These are phyloP conservation scores for Conger conger DNA, from an alignment of 2,113 vertebrate genomes.

Conservation along the genomic window DNA sequence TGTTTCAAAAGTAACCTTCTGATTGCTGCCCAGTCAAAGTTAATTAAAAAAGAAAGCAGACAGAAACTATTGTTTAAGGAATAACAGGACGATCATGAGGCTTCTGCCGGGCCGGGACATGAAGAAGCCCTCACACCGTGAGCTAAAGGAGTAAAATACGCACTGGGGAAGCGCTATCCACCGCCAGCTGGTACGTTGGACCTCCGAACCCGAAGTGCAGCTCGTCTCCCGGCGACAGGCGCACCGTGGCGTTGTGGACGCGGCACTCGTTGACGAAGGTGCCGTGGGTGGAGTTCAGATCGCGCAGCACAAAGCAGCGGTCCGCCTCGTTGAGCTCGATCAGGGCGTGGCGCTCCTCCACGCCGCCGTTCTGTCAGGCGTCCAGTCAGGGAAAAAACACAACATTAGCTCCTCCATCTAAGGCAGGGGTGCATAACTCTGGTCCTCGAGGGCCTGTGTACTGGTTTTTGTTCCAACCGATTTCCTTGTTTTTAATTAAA, in stretches of 20 bases:
- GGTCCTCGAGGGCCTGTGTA: too few species aligned
- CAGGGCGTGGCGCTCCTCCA: slow-evolving; percentile 71
- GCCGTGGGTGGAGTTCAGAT: slow-evolving; percentile 69
- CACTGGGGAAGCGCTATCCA: slow-evolving; percentile 58
- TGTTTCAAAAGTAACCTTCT: not conserved
- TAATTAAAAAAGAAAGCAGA: not conserved
- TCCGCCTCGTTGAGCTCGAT: slow-evolving; percentile 59
- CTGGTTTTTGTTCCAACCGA: too few species aligned
- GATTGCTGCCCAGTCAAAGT: too few species aligned
- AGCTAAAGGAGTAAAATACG: not conserved
- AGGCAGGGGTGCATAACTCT: too few species aligned
- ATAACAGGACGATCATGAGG: not conserved
- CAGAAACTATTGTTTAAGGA: not conserved
- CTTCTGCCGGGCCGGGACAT: not conserved
- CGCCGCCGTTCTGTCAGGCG: slow-evolving; percentile 57
- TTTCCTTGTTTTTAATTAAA: too few species aligned
- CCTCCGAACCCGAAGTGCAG: slow-evolving; percentile 67
- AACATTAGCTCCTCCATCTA: too few species aligned
- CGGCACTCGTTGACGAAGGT: slow-evolving; percentile 77
- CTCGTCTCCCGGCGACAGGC: slow-evolving; percentile 64
- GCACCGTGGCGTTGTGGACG: slow-evolving; percentile 74
- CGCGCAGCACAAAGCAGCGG: slow-evolving; percentile 65
- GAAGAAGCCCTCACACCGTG: not conserved
- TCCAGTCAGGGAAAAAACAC: too few species aligned
- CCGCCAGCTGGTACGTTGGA: slow-evolving; percentile 61